Conservation (phyloP, 2,888 invertebrate species). For the Aspidapion aeneum region DNA sequence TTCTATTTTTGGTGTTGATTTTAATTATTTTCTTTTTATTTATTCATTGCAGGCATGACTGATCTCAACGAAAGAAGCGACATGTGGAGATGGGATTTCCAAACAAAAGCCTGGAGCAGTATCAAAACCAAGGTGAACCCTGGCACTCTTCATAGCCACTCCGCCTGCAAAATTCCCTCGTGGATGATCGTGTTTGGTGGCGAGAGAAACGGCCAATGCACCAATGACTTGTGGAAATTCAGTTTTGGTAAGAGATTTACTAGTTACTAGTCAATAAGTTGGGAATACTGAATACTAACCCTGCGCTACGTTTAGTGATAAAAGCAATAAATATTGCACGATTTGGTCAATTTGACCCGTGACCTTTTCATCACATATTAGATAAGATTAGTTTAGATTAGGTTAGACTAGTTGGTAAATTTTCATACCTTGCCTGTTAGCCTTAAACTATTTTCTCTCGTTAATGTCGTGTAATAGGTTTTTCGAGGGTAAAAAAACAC, state of each 20-base stretch:
- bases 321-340: no score
- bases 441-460: no score
- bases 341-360: no score
- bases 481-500: no score
- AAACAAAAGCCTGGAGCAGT: slow-evolving; percentile 59
- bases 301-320: no score
- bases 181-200: slow-evolving; percentile 80
- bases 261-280: not conserved
- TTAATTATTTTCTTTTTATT: slow-evolving; percentile 5
- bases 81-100: slow-evolving; percentile 41
- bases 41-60: slow-evolving; percentile 57
- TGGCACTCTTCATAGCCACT: slow-evolving; percentile 72
- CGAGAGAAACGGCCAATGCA: slow-evolving; percentile 65
- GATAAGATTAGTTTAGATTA: no score
- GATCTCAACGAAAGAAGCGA: slow-evolving; percentile 61
- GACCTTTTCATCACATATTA: no score
- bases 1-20: slow-evolving; percentile 6
- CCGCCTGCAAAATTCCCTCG: slow-evolving; percentile 71
- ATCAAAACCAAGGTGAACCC: slow-evolving; percentile 63
- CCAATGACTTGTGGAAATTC: slow-evolving; percentile 79
- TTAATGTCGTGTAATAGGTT: no score
- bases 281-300: no score
- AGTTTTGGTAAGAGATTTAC: slow-evolving; percentile 65
- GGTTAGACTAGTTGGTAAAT: no score
- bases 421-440: no score